Evolutionary conservation across 2,888 invertebrate genomes (phyloP).

Genomic region (Drosophila histrio): DNA sequence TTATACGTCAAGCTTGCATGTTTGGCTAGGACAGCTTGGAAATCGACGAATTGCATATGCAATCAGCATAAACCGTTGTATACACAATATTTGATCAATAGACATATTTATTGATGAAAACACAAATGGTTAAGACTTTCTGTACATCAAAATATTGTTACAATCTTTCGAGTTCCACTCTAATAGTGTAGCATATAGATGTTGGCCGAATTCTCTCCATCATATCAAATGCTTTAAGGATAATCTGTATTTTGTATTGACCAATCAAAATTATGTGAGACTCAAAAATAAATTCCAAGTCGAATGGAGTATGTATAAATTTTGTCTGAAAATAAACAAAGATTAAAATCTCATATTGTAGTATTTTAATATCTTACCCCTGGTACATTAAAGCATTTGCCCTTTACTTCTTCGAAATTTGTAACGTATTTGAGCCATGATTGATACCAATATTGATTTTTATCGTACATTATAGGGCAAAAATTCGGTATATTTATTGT

Average conservation of each 20-base stretch:
- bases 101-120: no score
- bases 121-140: no score
- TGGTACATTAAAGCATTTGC: not conserved
- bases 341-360: not conserved
- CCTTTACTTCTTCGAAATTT: constrained; percentile 4
- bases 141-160: not conserved
- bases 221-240: no score
- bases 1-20: no score
- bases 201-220: not conserved
- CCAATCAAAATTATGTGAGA: not conserved
- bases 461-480: constrained; percentile 8
- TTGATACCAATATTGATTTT: constrained; percentile 20
- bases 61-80: no score
- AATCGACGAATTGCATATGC: no score
- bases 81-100: no score
- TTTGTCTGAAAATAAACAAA: constrained; percentile 11
- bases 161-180: not conserved
- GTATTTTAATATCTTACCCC: not conserved
- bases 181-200: not conserved
- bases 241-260: not conserved
- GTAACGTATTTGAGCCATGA: constrained; percentile 3
- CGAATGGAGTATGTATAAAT: not conserved
- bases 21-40: no score
- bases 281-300: not conserved
- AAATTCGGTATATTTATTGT: accelerated